Conservation (phyloP, 2,113 vertebrate species). For the Leptobrachium leishanense region DNA sequence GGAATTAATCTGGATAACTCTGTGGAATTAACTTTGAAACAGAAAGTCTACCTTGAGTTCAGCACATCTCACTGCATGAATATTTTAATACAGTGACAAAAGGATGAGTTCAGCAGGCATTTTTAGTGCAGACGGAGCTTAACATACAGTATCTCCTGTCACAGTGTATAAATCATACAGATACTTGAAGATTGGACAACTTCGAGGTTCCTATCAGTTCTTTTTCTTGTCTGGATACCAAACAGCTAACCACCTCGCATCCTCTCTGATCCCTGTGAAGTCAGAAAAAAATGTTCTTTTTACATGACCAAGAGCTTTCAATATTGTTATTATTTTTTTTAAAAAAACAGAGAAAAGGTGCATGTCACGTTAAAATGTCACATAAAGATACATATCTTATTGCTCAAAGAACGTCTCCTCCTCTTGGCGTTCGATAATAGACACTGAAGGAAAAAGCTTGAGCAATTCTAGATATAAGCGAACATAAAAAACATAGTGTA, state of each 20-base stretch:
- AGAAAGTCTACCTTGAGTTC: constrained; percentile 22
- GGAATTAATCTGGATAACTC: neutral
- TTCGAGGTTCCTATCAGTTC: constrained; percentile 4
- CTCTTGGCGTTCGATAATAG: no score
- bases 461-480: no score
- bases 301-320: no score
- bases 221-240: neutral
- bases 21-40: neutral
- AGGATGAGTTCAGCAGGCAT: constrained; percentile 8
- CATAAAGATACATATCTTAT: no score
- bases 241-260: neutral
- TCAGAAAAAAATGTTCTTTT: no score
- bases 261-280: no score
- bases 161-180: constrained; percentile 22
- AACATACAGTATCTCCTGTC: constrained; percentile 16
- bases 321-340: no score
- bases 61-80: constrained; percentile 16
- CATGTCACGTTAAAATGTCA: no score
- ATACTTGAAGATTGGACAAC: constrained; percentile 25
- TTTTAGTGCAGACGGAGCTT: constrained; percentile 5
- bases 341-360: no score
- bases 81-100: constrained; percentile 28
- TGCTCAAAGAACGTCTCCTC: no score
- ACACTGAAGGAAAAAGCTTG: no score
- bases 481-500: no score